Conservation (phyloP, 2,797 vertebrate species). For the Rhinichthys osculus region DNA sequence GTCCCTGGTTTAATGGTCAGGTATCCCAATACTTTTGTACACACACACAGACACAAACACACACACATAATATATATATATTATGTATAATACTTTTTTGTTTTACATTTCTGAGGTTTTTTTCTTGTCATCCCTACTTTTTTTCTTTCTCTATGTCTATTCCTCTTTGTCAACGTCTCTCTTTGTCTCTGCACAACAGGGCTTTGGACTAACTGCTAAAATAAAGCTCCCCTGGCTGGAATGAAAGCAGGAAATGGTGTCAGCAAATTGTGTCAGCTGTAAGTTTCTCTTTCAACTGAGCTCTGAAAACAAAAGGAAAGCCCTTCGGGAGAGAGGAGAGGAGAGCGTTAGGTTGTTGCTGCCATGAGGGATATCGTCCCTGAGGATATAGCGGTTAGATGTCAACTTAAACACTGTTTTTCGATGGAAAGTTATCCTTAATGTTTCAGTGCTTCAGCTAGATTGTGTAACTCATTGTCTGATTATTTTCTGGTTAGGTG, state of each 20-base stretch:
- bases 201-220: slow-evolving; percentile 45
- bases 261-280: slow-evolving; percentile 58
- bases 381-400: slow-evolving; percentile 35
- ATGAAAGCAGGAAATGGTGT: slow-evolving; percentile 50
- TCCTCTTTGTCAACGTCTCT: slow-evolving; percentile 4
- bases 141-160: slow-evolving; percentile 3
- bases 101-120: background rate
- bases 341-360: slow-evolving; percentile 1
- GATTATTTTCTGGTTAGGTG: background rate
- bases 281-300: slow-evolving; percentile 38
- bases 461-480: background rate
- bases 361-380: slow-evolving; percentile 34
- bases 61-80: no score
- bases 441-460: background rate
- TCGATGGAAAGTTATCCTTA: background rate
- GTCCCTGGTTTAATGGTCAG: no score
- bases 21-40: no score
- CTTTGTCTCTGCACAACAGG: slow-evolving; percentile 39
- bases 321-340: slow-evolving; percentile 15
- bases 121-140: background rate
- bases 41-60: no score
- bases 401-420: slow-evolving; percentile 12
- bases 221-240: slow-evolving; percentile 32
- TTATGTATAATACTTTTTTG: no score
- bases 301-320: slow-evolving; percentile 41